phyloP scores from a whole-genome alignment of 1,140 invertebrate genomes.

The Dinothrombium tinctorium region DNA sequence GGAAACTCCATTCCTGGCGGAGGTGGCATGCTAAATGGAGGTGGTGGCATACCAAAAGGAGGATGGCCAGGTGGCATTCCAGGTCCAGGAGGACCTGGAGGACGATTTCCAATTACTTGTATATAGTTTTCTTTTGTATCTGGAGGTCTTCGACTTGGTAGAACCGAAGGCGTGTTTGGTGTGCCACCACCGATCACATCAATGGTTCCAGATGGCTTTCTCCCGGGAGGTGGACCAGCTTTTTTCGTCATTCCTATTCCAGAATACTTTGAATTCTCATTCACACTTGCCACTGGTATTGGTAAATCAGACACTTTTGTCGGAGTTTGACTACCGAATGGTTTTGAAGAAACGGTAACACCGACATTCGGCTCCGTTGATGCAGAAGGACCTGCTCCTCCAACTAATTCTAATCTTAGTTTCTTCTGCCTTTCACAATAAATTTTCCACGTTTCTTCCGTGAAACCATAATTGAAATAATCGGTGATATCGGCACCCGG shows the following conservation, averaged over 20 bases:
- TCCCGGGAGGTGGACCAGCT: conserved; percentile 32
- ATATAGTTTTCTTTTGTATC: conserved; percentile 52
- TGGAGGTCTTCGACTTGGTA: conserved; percentile 24
- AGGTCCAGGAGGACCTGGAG: background rate
- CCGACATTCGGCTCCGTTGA: background rate
- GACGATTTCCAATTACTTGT: conserved; percentile 29
- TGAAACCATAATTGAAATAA: conserved; percentile 96
- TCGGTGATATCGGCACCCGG: conserved; percentile 93
- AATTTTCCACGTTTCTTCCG: conserved; percentile 88
- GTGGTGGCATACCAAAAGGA: background rate
- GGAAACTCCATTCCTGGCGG: background rate
- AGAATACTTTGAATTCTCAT: conserved; percentile 40
- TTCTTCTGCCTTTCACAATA: conserved; percentile 89
- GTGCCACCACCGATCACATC: conserved; percentile 35
- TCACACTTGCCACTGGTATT: conserved; percentile 29
- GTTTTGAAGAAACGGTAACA: background rate
- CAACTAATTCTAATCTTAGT: conserved; percentile 28
- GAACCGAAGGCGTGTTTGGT: conserved; percentile 15
- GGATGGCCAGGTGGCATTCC: background rate
- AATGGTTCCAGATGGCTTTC: conserved; percentile 38
- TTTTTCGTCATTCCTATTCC: conserved; percentile 20
- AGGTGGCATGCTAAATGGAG: background rate
- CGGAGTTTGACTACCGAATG: background rate
- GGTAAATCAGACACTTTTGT: conserved; percentile 19
- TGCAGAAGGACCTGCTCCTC: background rate